phyloP scores from a whole-genome alignment of 2,888 invertebrate genomes.

The Panzeria rudis region DNA sequence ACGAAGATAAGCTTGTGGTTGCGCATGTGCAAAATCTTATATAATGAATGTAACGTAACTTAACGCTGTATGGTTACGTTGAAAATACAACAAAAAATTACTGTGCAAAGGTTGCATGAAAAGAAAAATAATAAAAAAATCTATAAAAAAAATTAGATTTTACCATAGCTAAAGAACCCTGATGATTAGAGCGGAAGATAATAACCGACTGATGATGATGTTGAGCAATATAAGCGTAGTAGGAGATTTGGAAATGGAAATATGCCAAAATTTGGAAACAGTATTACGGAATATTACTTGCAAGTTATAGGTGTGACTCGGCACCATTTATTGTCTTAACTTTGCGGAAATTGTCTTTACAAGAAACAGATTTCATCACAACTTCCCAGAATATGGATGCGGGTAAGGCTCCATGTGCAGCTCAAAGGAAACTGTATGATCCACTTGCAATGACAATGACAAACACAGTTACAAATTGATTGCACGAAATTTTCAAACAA shows the following conservation, averaged over 20 bases:
- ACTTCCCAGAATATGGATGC: too few relatives aligned
- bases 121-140: slow-evolving; percentile 30
- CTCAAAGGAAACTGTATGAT: too few relatives aligned
- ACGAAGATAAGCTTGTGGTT: slow-evolving; percentile 41
- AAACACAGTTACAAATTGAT: too few relatives aligned
- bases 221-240: slow-evolving; percentile 24
- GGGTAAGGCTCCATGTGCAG: too few relatives aligned
- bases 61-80: slow-evolving; percentile 63
- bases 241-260: background rate
- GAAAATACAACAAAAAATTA: slow-evolving; percentile 47
- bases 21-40: slow-evolving; percentile 67
- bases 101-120: background rate
- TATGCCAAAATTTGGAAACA: background rate
- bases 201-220: slow-evolving; percentile 15
- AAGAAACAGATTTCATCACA: too few relatives aligned
- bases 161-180: slow-evolving; percentile 47
- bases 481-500: too few relatives aligned
- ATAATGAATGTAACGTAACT: slow-evolving; percentile 64
- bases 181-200: slow-evolving; percentile 56
- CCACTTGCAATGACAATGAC: too few relatives aligned
- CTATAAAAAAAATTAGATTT: slow-evolving; percentile 9
- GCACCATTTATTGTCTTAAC: too few relatives aligned
- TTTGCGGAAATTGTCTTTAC: too few relatives aligned
- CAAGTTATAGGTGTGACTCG: too few relatives aligned
- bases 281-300: background rate